phyloP scores from a whole-genome alignment of 2,797 vertebrate genomes.

The Eospalax fontanierii region DNA sequence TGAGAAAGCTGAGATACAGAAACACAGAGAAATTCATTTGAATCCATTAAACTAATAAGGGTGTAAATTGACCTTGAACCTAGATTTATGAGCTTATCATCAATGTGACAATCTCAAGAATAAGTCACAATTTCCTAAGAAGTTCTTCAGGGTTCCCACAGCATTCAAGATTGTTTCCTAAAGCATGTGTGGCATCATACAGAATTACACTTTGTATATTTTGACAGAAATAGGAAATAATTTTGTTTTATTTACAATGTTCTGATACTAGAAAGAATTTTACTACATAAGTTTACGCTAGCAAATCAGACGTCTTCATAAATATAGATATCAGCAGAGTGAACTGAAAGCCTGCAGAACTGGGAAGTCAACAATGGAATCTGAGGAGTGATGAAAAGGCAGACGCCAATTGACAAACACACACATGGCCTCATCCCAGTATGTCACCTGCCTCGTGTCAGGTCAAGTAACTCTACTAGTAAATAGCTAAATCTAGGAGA shows the following conservation, averaged over 20 bases:
- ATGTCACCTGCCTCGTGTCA: constrained; percentile 69
- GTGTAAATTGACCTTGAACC: background rate
- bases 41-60: background rate
- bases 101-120: background rate
- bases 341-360: constrained; percentile 77
- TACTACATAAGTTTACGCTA: constrained; percentile 65
- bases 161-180: background rate
- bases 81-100: background rate
- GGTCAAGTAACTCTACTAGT: constrained; percentile 54
- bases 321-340: constrained; percentile 72
- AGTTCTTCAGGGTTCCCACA: background rate
- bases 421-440: constrained; percentile 63
- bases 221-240: background rate
- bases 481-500: constrained; percentile 55
- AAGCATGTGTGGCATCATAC: background rate
- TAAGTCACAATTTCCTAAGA: background rate
- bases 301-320: constrained; percentile 74
- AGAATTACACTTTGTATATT: background rate
- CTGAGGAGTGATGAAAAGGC: constrained; percentile 81
- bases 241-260: background rate
- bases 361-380: constrained; percentile 64
- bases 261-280: background rate
- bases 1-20: background rate
- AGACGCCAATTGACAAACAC: constrained; percentile 78
- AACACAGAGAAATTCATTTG: background rate